Evolutionary conservation across 1,140 invertebrate genomes (phyloP).

Genomic region (Dinoponera quadriceps): DNA sequence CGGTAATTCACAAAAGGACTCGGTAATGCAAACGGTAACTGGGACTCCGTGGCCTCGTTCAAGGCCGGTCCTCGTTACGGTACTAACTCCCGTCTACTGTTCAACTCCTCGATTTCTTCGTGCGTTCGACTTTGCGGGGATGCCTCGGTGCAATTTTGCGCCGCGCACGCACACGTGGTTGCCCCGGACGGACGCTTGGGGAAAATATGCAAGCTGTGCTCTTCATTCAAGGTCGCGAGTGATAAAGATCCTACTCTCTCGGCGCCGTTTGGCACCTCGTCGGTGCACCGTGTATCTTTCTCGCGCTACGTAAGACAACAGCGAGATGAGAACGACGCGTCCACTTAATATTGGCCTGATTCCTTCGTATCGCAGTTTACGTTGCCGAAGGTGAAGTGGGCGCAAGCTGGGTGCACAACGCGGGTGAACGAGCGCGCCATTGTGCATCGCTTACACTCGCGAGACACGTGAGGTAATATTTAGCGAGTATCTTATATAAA

Average conservation of each 20-base stretch:
- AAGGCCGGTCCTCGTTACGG: slow-evolving; percentile 61
- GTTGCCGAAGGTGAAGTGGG: background rate
- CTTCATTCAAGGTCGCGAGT: background rate
- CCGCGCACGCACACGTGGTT: slow-evolving; percentile 9
- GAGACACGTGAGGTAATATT: too few species aligned
- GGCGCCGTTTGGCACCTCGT: too few species aligned
- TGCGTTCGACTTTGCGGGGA: background rate
- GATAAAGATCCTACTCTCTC: slow-evolving; percentile 1
- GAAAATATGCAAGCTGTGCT: background rate
- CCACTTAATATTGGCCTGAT: background rate
- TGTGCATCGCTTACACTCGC: background rate
- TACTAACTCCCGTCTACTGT: slow-evolving; percentile 16
- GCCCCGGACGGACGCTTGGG: slow-evolving; percentile 14
- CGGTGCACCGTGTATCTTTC: too few species aligned
- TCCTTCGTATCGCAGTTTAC: background rate
- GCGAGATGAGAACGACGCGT: background rate
- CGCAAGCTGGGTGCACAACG: too few species aligned
- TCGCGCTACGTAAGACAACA: background rate
- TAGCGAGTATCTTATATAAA: too few species aligned
- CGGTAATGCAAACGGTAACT: slow-evolving; percentile 52
- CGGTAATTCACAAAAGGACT: slow-evolving; percentile 57
- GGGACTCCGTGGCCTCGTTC: slow-evolving; percentile 57
- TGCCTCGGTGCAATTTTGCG: background rate
- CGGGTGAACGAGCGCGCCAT: background rate
- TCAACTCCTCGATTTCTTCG: slow-evolving; percentile 23